Conservation (phyloP, 2,113 vertebrate genomes). For the Hassar affinis region DNA sequence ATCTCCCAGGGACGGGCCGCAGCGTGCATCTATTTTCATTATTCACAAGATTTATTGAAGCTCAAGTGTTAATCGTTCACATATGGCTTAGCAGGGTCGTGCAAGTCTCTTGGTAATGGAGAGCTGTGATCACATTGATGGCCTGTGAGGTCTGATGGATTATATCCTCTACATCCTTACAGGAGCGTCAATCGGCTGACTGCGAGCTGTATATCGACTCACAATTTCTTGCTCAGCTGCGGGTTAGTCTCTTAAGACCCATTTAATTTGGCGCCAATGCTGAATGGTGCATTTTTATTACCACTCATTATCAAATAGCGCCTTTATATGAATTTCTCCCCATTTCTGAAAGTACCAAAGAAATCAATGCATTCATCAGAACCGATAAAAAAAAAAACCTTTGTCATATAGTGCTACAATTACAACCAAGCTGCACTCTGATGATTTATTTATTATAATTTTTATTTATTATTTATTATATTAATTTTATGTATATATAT, state of each 20-base stretch:
- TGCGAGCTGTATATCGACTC: slow-evolving; percentile 3
- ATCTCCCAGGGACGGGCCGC: slow-evolving; percentile 27
- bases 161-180: background rate
- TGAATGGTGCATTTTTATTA: background rate
- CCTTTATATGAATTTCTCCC: background rate
- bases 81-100: slow-evolving; percentile 43
- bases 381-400: background rate
- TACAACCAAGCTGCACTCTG: slow-evolving; percentile 1
- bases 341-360: background rate
- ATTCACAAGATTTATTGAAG: slow-evolving; percentile 46
- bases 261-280: background rate
- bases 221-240: background rate
- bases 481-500: no score
- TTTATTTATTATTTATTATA: background rate
- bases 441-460: slow-evolving; percentile 6
- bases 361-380: background rate
- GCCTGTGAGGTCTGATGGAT: slow-evolving; percentile 47
- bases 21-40: slow-evolving; percentile 38
- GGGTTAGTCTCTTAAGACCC: slow-evolving; percentile 19
- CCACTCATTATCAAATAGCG: background rate
- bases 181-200: slow-evolving; percentile 29
- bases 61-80: slow-evolving; percentile 44
- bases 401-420: background rate
- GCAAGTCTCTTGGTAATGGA: slow-evolving; percentile 39
- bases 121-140: slow-evolving; percentile 39